Evolutionary conservation across 2,113 vertebrate genomes (phyloP), one percentile per base, ranked within the genome.

Genomic region (Brachyhypopomus gauderio): DNA sequence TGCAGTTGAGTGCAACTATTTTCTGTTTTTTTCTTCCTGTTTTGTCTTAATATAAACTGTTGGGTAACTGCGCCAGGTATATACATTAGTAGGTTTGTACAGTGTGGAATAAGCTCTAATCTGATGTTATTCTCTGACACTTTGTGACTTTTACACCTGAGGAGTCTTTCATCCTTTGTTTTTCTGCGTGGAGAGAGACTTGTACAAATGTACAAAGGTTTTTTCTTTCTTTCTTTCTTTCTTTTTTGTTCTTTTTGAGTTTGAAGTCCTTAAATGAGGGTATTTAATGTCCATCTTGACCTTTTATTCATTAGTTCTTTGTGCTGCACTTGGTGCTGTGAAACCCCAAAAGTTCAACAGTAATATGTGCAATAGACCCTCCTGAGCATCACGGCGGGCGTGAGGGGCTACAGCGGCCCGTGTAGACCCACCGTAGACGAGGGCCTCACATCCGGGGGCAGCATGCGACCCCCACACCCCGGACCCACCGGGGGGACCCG

Each of bases 41-140:
- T 77, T 88, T 89, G 89, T 92, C 90, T 92, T 92, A 90, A 93
- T 88, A 89, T 88, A 85, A 88, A 88, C 88, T 87, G 85, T 87
- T 83, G 64, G 82, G 88, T 87, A 75, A 52, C 14, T 52, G 83
- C 80, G 81, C 88, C 87, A 88, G 81, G 82, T 76, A 75, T 82
- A 78, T 82, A 77, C 83, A 19, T 81, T 75, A 30, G 75, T 72
- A 81, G 55, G 76, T 52, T 88, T 85, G 30, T 88, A 76, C 87
- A 82, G 77, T n/a, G 25, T 85, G 36, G 38, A 85, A 88, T 84
- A 87, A 88, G 88, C 87, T 86, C 82, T 62, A 48, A 73, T 41
- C 22, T 71, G 66, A 45, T 17, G 14, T 45, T 36, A 17, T 83
- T 71, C 56, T 52, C 34, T 23, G 59, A 41, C 73, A 64, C 71